A percentile compares a stretch with the other conserved stretches of the same genome.
Evolutionary conservation across 1,140 invertebrate genomes (phyloP).

Genomic region (Mylabris phalerata): DNA sequence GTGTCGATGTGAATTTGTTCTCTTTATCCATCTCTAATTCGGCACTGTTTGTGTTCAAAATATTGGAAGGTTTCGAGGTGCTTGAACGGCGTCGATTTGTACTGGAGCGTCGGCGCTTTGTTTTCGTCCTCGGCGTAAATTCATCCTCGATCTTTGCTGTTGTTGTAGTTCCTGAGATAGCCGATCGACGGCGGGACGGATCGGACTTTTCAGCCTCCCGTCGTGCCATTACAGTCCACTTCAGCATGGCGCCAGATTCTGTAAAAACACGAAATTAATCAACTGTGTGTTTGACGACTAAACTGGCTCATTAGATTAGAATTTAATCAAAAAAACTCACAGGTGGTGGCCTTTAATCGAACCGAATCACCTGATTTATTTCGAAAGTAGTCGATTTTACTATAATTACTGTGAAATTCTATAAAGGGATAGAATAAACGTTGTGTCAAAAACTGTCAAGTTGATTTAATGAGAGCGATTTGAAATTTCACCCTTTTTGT

Average conservation of each 20-base stretch:
- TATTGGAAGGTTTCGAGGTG: conserved; percentile 18
- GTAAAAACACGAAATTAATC: too few species aligned
- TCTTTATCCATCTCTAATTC: conserved; percentile 35
- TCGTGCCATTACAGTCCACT: conserved; percentile 36
- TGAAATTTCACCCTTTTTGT: conserved; percentile 11
- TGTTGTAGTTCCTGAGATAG: conserved; percentile 11
- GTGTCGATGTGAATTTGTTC: conserved; percentile 40
- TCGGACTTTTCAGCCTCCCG: conserved; percentile 22
- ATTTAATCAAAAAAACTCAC: background rate
- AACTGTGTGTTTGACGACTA: too few species aligned
- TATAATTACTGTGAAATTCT: too few species aligned
- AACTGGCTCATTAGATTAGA: too few species aligned
- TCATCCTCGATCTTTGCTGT: conserved; percentile 2
- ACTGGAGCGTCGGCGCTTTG: conserved; percentile 27
- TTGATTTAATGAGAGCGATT: conserved; percentile 13
- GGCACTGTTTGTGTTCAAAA: conserved; percentile 4
- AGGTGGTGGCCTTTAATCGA: background rate
- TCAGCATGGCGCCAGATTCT: conserved; percentile 29
- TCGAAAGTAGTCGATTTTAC: background rate
- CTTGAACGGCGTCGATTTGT: conserved; percentile 20
- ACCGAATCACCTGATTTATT: conserved; percentile 10
- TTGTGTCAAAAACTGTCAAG: background rate
- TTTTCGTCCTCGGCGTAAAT: conserved; percentile 21
- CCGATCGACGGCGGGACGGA: conserved; percentile 16
- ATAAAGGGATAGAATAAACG: too few species aligned